Evolutionary conservation across 2,888 invertebrate genomes (phyloP).

Genomic region (Harpalus rubripes): DNA sequence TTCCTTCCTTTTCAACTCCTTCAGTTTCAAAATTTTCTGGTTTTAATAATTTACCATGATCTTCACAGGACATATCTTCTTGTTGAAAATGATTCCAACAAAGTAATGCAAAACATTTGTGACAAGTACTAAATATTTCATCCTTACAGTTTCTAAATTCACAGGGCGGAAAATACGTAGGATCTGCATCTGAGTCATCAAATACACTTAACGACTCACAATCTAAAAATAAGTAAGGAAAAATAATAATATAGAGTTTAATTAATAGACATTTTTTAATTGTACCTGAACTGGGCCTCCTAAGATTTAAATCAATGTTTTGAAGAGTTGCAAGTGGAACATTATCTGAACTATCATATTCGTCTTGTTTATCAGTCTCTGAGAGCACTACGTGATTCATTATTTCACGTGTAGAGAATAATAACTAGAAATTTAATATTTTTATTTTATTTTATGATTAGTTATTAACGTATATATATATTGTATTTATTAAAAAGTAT

Average conservation of each 20-base stretch:
- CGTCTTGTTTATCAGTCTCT: slow-evolving; percentile 5
- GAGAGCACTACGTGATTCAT: slow-evolving; percentile 11
- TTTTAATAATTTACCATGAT: slow-evolving; percentile 6
- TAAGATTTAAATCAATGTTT: slow-evolving; percentile 5
- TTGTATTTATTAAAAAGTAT: slow-evolving; percentile 5
- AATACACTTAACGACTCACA: slow-evolving; percentile 11
- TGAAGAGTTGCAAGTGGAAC: slow-evolving; percentile 12
- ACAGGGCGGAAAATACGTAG: neutral
- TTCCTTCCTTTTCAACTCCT: slow-evolving; percentile 15
- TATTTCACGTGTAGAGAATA: slow-evolving; percentile 12
- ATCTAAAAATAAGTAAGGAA: slow-evolving; percentile 11
- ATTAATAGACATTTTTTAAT: slow-evolving; percentile 5
- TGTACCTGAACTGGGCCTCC: slow-evolving; percentile 12
- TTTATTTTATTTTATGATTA: slow-evolving; percentile 8
- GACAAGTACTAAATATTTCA: slow-evolving; percentile 19
- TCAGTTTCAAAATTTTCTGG: slow-evolving; percentile 9
- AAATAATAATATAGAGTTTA: neutral
- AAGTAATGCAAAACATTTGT: slow-evolving; percentile 15
- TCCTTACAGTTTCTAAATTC: neutral
- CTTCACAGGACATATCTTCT: slow-evolving; percentile 8
- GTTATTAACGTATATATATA: slow-evolving; percentile 13
- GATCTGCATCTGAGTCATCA: slow-evolving; percentile 15
- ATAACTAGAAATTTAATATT: slow-evolving; percentile 9
- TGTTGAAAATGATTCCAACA: slow-evolving; percentile 15
- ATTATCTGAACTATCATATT: slow-evolving; percentile 11